Conservation (phyloP, 2,888 invertebrate species). For the Pomacea canaliculata region DNA sequence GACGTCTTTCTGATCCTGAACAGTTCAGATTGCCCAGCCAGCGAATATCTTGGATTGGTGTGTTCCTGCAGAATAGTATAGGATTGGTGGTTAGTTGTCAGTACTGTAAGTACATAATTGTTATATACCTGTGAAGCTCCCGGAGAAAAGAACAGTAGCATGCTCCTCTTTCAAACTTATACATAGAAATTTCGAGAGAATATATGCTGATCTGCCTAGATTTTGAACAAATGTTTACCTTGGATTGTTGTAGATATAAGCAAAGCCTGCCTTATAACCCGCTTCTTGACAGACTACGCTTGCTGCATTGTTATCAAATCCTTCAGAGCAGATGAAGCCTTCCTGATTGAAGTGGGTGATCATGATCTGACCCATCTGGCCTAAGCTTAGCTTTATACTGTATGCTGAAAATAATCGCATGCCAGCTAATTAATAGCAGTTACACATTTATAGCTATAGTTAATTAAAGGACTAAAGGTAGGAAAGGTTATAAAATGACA, state of each 20-base stretch:
- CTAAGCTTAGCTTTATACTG: slow-evolving; percentile 32
- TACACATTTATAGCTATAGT: neutral
- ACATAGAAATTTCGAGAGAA: too few relatives aligned
- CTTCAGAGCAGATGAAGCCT: slow-evolving; percentile 49
- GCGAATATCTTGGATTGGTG: slow-evolving; percentile 32
- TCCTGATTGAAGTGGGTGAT: slow-evolving; percentile 41
- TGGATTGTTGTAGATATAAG: slow-evolving; percentile 18
- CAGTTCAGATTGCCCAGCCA: slow-evolving; percentile 51
- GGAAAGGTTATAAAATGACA: neutral
- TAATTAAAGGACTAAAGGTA: too few relatives aligned
- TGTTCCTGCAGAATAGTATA: neutral
- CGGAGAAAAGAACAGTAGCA: too few relatives aligned
- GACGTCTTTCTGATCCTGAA: slow-evolving; percentile 40
- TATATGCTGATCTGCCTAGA: too few relatives aligned
- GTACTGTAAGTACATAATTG: too few relatives aligned
- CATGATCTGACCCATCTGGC: slow-evolving; percentile 40
- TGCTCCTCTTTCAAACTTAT: too few relatives aligned
- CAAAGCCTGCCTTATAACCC: slow-evolving; percentile 44
- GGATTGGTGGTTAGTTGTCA: too few relatives aligned
- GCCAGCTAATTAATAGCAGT: too few relatives aligned
- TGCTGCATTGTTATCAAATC: slow-evolving; percentile 47
- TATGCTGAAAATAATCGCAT: slow-evolving; percentile 29
- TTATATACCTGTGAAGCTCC: too few relatives aligned
- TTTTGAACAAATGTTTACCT: neutral
- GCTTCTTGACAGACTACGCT: slow-evolving; percentile 46